Evolutionary conservation across 2,797 vertebrate genomes (phyloP).

Genomic region (Falco columbarius): DNA sequence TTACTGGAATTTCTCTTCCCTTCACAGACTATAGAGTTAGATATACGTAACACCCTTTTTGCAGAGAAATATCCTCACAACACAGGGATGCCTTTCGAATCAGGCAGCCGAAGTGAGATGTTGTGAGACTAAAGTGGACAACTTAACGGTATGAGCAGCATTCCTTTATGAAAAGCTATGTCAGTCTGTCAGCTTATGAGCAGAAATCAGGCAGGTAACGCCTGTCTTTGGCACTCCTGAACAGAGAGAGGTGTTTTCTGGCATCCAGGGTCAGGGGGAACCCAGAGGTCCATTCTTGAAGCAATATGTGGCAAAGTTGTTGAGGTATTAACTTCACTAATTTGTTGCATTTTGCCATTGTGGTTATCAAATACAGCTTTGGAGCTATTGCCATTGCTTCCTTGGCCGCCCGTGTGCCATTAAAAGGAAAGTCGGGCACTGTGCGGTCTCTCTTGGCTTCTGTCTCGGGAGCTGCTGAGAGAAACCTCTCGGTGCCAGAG

Average conservation of each 20-base stretch:
- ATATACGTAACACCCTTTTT: not conserved
- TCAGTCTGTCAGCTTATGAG: not conserved
- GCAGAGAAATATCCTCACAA: not conserved
- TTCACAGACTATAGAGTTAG: not conserved
- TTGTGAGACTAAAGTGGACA: not conserved
- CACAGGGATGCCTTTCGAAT: accelerated
- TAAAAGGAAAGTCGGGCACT: accelerated
- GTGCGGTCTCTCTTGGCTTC: not conserved
- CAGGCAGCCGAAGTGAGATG: not conserved
- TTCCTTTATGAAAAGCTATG: not conserved
- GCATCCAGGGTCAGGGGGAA: accelerated
- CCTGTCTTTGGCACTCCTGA: not conserved
- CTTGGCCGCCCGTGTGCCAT: not conserved
- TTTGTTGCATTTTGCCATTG: conserved; percentile 86
- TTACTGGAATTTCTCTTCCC: not conserved
- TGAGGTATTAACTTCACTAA: conserved; percentile 89
- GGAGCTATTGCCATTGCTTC: not conserved
- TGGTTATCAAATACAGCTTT: conserved; percentile 88
- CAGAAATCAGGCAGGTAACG: not conserved
- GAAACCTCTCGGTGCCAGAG: not conserved
- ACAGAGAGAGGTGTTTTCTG: not conserved
- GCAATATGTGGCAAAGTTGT: conserved; percentile 82
- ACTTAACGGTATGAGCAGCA: not conserved
- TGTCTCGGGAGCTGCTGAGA: not conserved
- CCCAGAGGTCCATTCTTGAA: not conserved